phyloP scores from a whole-genome alignment of 2,797 vertebrate species.

The Cheirogaleus major region DNA sequence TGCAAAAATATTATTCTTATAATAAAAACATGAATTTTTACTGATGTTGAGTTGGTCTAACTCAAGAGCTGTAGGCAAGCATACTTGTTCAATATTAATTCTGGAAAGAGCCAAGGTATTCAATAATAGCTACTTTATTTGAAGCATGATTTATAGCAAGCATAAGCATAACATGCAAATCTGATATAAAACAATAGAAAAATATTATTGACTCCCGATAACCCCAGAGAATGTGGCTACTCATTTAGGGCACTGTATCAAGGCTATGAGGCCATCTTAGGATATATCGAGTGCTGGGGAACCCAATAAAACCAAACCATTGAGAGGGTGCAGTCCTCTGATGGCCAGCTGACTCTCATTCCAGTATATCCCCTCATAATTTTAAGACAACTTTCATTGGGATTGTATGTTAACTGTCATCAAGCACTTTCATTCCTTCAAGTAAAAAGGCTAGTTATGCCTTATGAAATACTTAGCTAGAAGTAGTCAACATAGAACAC shows the following conservation, averaged over 20 bases:
- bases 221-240: neutral
- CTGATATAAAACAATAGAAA: neutral
- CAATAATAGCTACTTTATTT: slow-evolving; percentile 36
- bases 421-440: neutral
- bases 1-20: neutral
- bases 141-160: slow-evolving; percentile 3
- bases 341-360: neutral
- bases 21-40: neutral
- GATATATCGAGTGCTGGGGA: neutral
- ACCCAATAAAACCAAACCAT: neutral
- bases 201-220: neutral
- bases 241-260: neutral
- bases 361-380: neutral
- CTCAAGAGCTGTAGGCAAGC: slow-evolving; percentile 29
- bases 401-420: neutral
- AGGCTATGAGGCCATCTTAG: neutral
- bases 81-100: slow-evolving; percentile 68
- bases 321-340: neutral
- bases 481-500: neutral
- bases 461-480: neutral
- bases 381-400: neutral
- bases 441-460: neutral
- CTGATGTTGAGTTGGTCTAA: neutral
- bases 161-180: neutral
- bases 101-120: slow-evolving; percentile 57